Conservation (phyloP, 2,888 invertebrate genomes). For the Phytoseiulus persimilis region DNA sequence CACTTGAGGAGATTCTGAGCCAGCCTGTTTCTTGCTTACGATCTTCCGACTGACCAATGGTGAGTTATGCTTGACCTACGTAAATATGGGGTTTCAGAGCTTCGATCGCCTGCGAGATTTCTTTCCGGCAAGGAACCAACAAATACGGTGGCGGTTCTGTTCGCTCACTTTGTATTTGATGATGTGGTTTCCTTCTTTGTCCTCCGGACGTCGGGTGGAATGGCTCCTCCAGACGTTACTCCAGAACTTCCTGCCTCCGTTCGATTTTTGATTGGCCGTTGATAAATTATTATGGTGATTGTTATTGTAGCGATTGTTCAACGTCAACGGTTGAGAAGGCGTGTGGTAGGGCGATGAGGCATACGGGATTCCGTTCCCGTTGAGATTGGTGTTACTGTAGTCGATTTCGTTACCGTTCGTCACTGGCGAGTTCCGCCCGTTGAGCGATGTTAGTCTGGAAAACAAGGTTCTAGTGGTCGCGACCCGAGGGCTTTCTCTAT, state of each 20-base stretch:
- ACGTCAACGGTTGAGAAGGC: not conserved
- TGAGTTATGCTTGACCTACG: slow-evolving; percentile 16
- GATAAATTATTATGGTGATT: not conserved
- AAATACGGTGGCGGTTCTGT: not conserved
- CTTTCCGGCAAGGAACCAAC: not conserved
- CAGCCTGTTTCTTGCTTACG: slow-evolving; percentile 7
- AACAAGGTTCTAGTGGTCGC: no score
- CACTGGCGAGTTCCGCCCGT: slow-evolving; percentile 30
- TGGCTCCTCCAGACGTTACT: slow-evolving; percentile 37
- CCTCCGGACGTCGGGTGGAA: slow-evolving; percentile 10
- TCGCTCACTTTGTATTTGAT: not conserved
- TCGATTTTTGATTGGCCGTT: not conserved
- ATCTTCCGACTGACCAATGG: not conserved
- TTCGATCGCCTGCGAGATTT: not conserved
- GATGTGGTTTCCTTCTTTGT: not conserved
- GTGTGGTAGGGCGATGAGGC: slow-evolving; percentile 25
- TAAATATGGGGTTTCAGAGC: not conserved
- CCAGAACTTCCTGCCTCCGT: slow-evolving; percentile 27
- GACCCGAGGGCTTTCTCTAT: not conserved
- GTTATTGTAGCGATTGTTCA: not conserved
- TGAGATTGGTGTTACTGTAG: slow-evolving; percentile 30
- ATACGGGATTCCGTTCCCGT: slow-evolving; percentile 27
- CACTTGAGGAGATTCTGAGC: slow-evolving; percentile 23
- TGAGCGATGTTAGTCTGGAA: slow-evolving; percentile 23
- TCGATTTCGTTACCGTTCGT: slow-evolving; percentile 34